Base-by-base conservation (phyloP, 2,888 invertebrate species). In the Deroplatys truncata region DNA sequence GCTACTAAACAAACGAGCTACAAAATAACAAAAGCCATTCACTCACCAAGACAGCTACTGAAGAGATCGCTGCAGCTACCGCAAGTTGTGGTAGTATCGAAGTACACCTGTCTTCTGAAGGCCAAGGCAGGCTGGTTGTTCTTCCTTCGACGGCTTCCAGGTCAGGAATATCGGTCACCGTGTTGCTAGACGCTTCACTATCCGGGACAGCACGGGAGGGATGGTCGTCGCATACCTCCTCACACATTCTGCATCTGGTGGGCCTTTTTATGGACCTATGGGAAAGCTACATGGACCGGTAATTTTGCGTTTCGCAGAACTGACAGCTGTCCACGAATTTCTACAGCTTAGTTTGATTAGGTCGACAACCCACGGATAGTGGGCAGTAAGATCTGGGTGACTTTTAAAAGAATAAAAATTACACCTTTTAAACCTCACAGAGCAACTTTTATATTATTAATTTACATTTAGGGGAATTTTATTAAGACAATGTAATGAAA, bases 141-240 rank as follows among this genome's bases (percentile, higher is more conserved):
- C 86, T 15, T 28, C 31, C 86, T 56, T 72, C 72, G 28, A 28
- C 86, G 86, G 72, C 84, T 88, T 90, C 83, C 85, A 90, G 90
- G 90, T 90, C 90, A 90, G 49, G 35, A 89, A 90, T 90, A 88
- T 90, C 90, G 90, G 90, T 90, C 90, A 90, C 29, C 82, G 72
- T 29, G 72, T 86, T 72, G 86, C 29, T 86, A 56, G 56, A 56
- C 56, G 56, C 56, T 20, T 20, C 56, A 72, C 56, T 20, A 72
- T 72, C 56, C 56, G 56, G 56, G 49, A 49, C 49, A 49, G 49
- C 49, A 1, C 49, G 10, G 49, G 16, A 72, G 56, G 56, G 56
- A 72, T 72, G 56, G 56, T 72, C 56, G 25, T 72, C 56, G 16
- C 56, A 72, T 72, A 72, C 56, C 56, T 72, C 5, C 56, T 72